Evolutionary conservation across 1,140 invertebrate species (phyloP).

Genomic region (Contarinia nasturtii): DNA sequence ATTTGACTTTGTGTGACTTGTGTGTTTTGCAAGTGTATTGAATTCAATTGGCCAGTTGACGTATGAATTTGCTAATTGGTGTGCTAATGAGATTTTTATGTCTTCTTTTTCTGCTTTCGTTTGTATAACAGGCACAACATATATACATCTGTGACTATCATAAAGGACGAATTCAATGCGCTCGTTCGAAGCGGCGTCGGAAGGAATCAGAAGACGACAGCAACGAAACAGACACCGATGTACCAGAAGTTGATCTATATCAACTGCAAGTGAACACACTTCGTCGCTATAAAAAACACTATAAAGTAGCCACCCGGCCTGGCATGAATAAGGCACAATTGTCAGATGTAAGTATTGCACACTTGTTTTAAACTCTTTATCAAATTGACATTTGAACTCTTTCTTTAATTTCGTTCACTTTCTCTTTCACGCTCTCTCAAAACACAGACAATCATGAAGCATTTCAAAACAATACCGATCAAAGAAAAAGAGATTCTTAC

Average conservation of each 20-base stretch:
- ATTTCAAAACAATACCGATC: constrained; percentile 86
- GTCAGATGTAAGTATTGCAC: constrained; percentile 63
- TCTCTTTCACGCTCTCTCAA: neutral
- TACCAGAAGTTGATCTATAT: constrained; percentile 82
- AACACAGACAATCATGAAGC: constrained; percentile 78
- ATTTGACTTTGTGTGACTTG: too few species aligned
- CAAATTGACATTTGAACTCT: neutral
- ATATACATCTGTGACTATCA: constrained; percentile 95
- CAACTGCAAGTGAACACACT: constrained; percentile 85
- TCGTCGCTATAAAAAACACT: constrained; percentile 81
- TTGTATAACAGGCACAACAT: constrained; percentile 51
- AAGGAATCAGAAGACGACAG: constrained; percentile 88
- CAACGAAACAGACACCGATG: constrained; percentile 68
- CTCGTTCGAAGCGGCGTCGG: constrained; percentile 65
- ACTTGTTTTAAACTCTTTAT: neutral
- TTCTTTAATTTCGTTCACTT: neutral
- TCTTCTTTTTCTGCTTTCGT: too few species aligned
- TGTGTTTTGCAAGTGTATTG: too few species aligned
- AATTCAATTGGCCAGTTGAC: too few species aligned
- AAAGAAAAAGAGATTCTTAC: constrained; percentile 86
- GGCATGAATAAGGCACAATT: constrained; percentile 87
- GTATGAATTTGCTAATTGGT: too few species aligned
- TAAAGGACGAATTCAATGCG: constrained; percentile 86
- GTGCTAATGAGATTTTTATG: neutral
- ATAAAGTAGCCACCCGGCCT: constrained; percentile 73